Evolutionary conservation across 2,113 vertebrate genomes (phyloP), one percentile per base, ranked within the genome.

Genomic region (Mesitornis unicolor): DNA sequence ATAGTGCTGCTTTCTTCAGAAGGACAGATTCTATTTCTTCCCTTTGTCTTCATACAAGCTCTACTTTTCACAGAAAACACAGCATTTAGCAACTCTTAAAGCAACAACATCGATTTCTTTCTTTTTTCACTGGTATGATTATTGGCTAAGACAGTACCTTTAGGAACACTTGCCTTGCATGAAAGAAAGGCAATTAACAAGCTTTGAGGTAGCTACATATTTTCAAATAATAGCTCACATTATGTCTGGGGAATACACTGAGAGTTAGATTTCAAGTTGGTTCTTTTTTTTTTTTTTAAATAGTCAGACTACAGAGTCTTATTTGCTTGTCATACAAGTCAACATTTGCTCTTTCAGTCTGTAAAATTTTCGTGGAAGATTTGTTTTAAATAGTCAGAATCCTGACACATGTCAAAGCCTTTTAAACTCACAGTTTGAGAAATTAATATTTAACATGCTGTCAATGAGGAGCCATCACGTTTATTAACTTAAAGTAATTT

Each of bases 371-470:
- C 35, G 63, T 63, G 29, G 54, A 87, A 71, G 80, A 90, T 20
- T 57, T 11, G 45, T 84, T 91, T 93, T 91, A 92, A 71, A 79
- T 53, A 95, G 56, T 40, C 68, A 86, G 84, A 79, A 88, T 35
- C 82, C 15, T 48, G 84, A 91, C 85, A 90, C 22, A 47, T 24
- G 67, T 65, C 86, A 86, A 91, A 90, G 36, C 35, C 63, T 87
- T 92, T 91, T 63, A 81, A 61, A 59, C 36, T 82, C 59, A 50
- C 19, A 38, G 42, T 75, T 84, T 40, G 76, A 81, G 64, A 87
- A 91, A 88, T 75, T 87, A 56, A 88, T 68, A 73, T 91, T 96
- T 95, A 90, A 84, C 81, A 84, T 78, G 68, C 70, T 94, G 81
- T 87, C 75, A 65, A 78, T 78, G 63, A 95, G 63, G 24, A 89